Evolutionary conservation across 2,113 vertebrate species (phyloP), one percentile per base, ranked within the genome.

Genomic region (Bothrops jararaca): DNA sequence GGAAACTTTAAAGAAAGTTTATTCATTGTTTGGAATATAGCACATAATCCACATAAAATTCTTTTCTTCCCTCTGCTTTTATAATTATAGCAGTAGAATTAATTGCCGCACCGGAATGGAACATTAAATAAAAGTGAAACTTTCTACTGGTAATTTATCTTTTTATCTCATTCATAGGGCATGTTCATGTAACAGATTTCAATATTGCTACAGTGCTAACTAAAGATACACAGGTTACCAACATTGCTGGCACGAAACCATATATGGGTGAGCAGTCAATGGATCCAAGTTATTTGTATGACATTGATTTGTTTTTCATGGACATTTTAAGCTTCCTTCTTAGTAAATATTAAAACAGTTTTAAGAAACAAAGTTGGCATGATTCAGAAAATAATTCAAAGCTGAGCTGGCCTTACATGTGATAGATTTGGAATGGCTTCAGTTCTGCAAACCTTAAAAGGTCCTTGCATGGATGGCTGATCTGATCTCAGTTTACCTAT

Each of bases 131-230:
- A 24, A 91, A 50, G 29, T 42, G n/a, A 74, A 64, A 52, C n/a
- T 20, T 20, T 52, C 2, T 13, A 22, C n/a, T 24, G 4, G 60
- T 52, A 53, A 34, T 88, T 80, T 56, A 18, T 94, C 50, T 45
- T 20, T 22, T 91, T 96, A 45, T 89, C 93, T 96, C 88, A 90
- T 92, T 50, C 95, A 13, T 94, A 99, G 99, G 99, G 3, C 99
- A 99, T 0, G 98, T 98, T 94, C 99, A 99, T 94, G 97, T 99
- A 93, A 99, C 99, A 0, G 99, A 99, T 95, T 99, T 99, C 97
- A 99, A 99, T 93, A 99, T 99, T 0, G 99, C 99, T 26, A 98
- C 98, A 0, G 96, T 97, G 86, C 97, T 99, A 86, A 98, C 98
- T 12, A 97, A 98, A 1, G 99, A 99, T 93, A 96, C 97, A 3